Percentiles rank a stretch among this genome's conserved stretches.
Evolutionary conservation across 2,888 invertebrate species (phyloP).

Genomic region (Dasysyrphus tricinctus): DNA sequence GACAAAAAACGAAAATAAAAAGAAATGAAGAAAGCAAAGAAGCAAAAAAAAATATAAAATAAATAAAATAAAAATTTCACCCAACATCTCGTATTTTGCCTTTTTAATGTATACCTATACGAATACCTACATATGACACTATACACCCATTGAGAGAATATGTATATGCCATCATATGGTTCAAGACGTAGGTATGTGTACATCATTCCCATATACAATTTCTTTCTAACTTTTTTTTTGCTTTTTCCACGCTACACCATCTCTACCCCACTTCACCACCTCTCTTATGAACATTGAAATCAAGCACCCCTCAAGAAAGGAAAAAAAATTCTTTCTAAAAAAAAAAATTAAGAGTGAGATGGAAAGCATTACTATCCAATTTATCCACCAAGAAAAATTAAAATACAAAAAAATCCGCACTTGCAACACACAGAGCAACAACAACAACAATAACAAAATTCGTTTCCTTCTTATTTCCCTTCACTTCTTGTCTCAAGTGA

Average conservation of each 20-base stretch:
- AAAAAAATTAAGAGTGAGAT: conserved; percentile 59
- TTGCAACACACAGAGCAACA: conserved; percentile 45
- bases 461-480: conserved; percentile 4
- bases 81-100: conserved; percentile 54
- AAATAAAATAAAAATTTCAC: conserved; percentile 47
- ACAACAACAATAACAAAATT: conserved; percentile 29
- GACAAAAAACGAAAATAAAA: not conserved
- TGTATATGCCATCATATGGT: conserved; percentile 4
- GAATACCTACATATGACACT: conserved; percentile 53
- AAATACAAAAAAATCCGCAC: conserved; percentile 65
- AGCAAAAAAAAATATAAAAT: not conserved
- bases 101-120: conserved; percentile 62
- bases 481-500: conserved; percentile 55
- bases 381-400: conserved; percentile 71
- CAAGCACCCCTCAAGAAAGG: conserved; percentile 42
- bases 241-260: not conserved
- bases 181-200: conserved; percentile 20
- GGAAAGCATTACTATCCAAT: conserved; percentile 71
- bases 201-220: conserved; percentile 27
- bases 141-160: conserved; percentile 46
- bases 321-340: conserved; percentile 34
- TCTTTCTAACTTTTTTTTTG: conserved; percentile 15
- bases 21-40: conserved; percentile 2
- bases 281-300: conserved; percentile 7
- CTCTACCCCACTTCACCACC: not conserved